Percentiles rank a stretch among this genome's conserved stretches.
Evolutionary conservation across 2,888 invertebrate species (phyloP).

Genomic region (Athalia cordata): DNA sequence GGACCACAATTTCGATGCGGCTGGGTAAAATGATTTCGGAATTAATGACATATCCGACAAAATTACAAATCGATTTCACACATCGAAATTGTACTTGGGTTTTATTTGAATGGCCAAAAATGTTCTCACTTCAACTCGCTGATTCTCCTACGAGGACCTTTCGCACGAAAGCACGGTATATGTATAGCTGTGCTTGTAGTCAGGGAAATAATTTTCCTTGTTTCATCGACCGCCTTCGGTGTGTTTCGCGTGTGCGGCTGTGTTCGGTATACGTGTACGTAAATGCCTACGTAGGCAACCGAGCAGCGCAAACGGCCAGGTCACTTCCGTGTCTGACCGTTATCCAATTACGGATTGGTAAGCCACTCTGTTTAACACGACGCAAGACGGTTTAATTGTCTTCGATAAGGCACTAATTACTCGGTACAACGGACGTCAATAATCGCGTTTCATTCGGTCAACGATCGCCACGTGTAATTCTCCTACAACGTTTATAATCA

Average conservation of each 20-base stretch:
- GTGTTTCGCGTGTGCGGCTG: background rate
- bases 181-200: no score
- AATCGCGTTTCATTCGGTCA: constrained; percentile 31
- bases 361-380: constrained; percentile 22
- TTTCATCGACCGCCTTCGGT: constrained; percentile 19
- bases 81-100: no score
- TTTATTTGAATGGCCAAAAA: no score
- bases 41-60: no score
- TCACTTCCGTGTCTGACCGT: constrained; percentile 29
- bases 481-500: background rate
- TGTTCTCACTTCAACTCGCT: no score
- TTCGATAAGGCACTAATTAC: constrained; percentile 39
- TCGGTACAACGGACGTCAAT: constrained; percentile 14
- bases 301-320: background rate
- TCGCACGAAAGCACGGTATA: no score
- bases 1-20: no score
- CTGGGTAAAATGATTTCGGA: no score
- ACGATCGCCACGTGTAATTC: constrained; percentile 9
- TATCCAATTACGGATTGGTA: constrained; percentile 41
- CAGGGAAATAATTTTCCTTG: constrained; percentile 19
- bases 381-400: constrained; percentile 36
- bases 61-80: no score
- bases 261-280: background rate
- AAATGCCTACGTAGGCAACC: constrained; percentile 17
- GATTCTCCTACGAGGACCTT: no score